phyloP scores from a whole-genome alignment of 2,888 invertebrate species.

The Drosophila incognita region DNA sequence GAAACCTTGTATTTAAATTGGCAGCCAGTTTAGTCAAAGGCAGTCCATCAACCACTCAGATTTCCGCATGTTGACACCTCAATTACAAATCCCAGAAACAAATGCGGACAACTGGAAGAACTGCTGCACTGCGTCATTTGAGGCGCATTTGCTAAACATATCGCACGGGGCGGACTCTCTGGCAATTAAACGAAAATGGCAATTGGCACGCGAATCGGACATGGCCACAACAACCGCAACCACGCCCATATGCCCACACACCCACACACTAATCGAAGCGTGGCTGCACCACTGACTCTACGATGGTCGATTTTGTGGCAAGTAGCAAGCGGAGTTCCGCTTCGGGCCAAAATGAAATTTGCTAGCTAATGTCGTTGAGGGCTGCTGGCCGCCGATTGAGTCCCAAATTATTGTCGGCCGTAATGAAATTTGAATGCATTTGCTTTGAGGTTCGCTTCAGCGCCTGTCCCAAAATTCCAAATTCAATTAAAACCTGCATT shows the following conservation, averaged over 20 bases:
- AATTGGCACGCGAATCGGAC: constrained; percentile 62
- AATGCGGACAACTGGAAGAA: constrained; percentile 5
- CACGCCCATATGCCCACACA: constrained; percentile 1
- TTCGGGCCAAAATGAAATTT: constrained; percentile 60
- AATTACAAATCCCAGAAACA: constrained; percentile 46
- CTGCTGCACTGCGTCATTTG: constrained; percentile 69
- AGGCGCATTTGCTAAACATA: constrained; percentile 18
- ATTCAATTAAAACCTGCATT: constrained; percentile 72
- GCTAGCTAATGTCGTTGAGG: constrained; percentile 61
- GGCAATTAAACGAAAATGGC: constrained; percentile 74
- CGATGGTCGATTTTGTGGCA: constrained; percentile 10
- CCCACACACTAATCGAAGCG: not conserved
- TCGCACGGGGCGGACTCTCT: constrained; percentile 1
- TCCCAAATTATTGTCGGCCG: constrained; percentile 47
- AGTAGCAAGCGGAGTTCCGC: not conserved
- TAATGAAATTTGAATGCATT: constrained; percentile 54
- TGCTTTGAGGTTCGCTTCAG: constrained; percentile 34
- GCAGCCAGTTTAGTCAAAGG: constrained; percentile 25
- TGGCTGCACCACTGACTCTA: not conserved
- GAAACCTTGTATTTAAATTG: not conserved
- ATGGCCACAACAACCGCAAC: constrained; percentile 17
- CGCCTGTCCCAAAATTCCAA: constrained; percentile 48
- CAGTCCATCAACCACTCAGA: constrained; percentile 34
- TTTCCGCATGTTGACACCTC: constrained; percentile 55
- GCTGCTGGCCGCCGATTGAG: constrained; percentile 23